A percentile compares a stretch with the other conserved stretches of the same genome.
Conservation (phyloP, 2,888 invertebrate genomes). For the Polietes domitor region DNA sequence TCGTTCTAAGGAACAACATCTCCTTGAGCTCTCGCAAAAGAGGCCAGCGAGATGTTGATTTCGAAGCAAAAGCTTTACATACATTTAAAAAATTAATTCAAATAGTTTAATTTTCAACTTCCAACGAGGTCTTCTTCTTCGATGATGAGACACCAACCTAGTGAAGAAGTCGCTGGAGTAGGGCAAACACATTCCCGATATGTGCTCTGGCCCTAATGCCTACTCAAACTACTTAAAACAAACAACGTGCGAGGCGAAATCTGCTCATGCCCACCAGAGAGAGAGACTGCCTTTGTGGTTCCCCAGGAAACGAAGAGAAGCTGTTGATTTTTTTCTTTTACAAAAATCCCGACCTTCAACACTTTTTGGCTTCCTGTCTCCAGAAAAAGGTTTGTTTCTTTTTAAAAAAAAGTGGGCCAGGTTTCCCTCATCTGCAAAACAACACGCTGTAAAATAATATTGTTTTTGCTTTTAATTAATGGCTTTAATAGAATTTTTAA, state of each 20-base stretch:
- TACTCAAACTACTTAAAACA: conserved; percentile 37
- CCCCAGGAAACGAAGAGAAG: conserved; percentile 55
- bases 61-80: conserved; percentile 15
- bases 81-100: conserved; percentile 13
- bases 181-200: not conserved
- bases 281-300: conserved; percentile 37
- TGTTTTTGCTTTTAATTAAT: conserved; percentile 13
- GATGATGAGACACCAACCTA: conserved; percentile 23
- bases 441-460: conserved; percentile 30
- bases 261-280: not conserved
- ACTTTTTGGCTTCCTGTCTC: conserved; percentile 56
- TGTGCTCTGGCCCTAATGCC: conserved; percentile 3
- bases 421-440: not conserved
- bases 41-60: not conserved
- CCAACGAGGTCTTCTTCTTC: not conserved
- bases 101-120: conserved; percentile 4
- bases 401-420: not conserved
- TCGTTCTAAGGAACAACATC: conserved; percentile 41
- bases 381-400: conserved; percentile 48
- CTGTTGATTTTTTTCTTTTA: conserved; percentile 18
- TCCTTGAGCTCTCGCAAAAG: not conserved
- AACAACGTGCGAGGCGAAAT: not conserved
- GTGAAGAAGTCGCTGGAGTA: not conserved
- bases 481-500: conserved; percentile 53
- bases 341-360: conserved; percentile 57